Evolutionary conservation across 2,888 invertebrate species (phyloP), one percentile per base, ranked within the genome.

Genomic region (Silvanus unidentatus): DNA sequence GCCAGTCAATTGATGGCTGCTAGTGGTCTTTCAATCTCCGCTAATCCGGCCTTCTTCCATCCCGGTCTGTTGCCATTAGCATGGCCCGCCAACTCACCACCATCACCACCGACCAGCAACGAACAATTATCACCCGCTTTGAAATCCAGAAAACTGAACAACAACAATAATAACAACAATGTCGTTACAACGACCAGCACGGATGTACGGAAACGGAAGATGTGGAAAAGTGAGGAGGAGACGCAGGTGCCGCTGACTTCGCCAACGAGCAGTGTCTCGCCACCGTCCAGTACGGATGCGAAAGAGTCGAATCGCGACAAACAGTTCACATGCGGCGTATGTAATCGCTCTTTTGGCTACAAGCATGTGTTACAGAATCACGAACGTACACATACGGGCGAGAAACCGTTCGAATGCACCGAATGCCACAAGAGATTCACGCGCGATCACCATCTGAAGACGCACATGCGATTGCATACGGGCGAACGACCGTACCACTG

Each of bases 351-450:
- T 9, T 94, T 94, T 64, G 93, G 93, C 39, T 94, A 94, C 76
- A 94, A 94, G 65, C 94, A 94, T 72, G 94, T 94, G 13, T 75
- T 94, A 40, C 93, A 94, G 72, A 94, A 94, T 68, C 94, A 94
- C 72, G 93, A 93, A 64, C 81, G 94, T 57, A 95, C 94, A 0
- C 94, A 94, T 69, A 94, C 94, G 1, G 94, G 94, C 0, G 94
- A 94, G 67, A 94, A 94, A 63, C 94, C 94, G 0, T 94, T 93
- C 73, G 88, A 91, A 67, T 94, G 94, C 64, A 85, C 84, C 22
- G 88, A 91, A 70, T 94, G 94, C 66, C 87, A 91, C 68, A 94
- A 94, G 70, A 53, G 91, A 53, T 94, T 94, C 71, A 94, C 93
- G 1, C 79, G 94, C 40, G 94, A 94, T 67, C 94, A 94, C 64